Base-by-base conservation (phyloP, 2,888 invertebrate genomes). In the Conomelus anceps region DNA sequence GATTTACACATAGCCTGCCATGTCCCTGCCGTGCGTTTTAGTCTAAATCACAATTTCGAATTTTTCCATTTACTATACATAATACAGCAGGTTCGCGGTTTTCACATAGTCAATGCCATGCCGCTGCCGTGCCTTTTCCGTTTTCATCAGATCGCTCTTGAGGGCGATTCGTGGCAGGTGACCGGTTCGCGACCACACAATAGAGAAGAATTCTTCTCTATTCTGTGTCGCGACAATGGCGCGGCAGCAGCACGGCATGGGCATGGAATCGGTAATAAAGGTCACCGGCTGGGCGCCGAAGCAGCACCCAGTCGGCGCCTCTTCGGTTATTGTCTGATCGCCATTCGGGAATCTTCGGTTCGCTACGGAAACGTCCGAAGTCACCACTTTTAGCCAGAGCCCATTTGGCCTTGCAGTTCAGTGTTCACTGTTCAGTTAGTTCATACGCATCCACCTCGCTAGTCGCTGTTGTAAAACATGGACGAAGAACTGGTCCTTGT, bases 91-190 rank as follows among this genome's bases (percentile, higher is more conserved):
- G 86, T 86, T 86, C 17, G 86, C 86, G 86, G 22, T 86, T 86
- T 86, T 86, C 86, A 86, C 22, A 86, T 86, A 86, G 86, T 11
- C 86, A 22, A 86, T 86, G 86, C 86, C 86, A 86, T 86, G 86
- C 86, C 86, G 84, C 84, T 84, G 84, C 11, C 11, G 22, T 86
- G 22, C 86, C 86, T 86, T 3, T 86, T 86, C 86, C 86, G 22
- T 22, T 86, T 86, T 23, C 86, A 9, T 86, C 86, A 7, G 22
- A 4, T 9, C 22, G 4, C 86, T 22, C 86, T 86, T 86, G 22
- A n/a, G n/a, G n/a, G n/a, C n/a, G n/a, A n/a, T n/a, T n/a, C n/a
- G n/a, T n/a, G n/a, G n/a, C n/a, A n/a, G n/a, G n/a, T n/a, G n/a
- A n/a, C n/a, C n/a, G n/a, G n/a, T n/a, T n/a, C n/a, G n/a, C n/a